Percentiles rank a stretch among this genome's conserved stretches.
Evolutionary conservation across 1,140 invertebrate genomes (phyloP).

Genomic region (Zophobas atratus): DNA sequence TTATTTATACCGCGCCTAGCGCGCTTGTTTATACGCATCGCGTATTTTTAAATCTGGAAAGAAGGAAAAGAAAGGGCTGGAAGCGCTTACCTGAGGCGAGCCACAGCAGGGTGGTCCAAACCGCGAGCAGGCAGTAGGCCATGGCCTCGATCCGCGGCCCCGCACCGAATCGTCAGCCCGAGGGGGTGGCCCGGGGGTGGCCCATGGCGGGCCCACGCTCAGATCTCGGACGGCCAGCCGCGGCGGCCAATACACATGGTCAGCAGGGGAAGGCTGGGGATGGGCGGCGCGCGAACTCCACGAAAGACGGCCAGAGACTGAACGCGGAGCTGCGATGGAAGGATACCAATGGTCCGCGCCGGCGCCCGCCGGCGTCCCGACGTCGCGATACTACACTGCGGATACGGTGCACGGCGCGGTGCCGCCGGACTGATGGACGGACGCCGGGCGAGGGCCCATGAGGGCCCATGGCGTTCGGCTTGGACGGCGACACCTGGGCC

Average conservation of each 20-base stretch:
- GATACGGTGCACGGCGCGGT: conserved; percentile 29
- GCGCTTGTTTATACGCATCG: background rate
- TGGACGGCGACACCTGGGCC: conserved; percentile 25
- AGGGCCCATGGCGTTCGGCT: background rate
- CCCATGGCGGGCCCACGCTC: conserved; percentile 53
- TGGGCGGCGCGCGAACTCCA: conserved; percentile 41
- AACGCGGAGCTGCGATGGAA: conserved; percentile 45
- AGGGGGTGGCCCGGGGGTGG: conserved; percentile 54
- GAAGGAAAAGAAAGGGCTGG: too few species aligned
- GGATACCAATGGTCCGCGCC: conserved; percentile 48
- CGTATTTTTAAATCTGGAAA: conserved; percentile 26
- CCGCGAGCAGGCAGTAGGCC: conserved; percentile 59
- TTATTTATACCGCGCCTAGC: conserved; percentile 45
- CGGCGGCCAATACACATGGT: conserved; percentile 54
- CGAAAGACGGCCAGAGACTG: conserved; percentile 53
- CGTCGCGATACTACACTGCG: conserved; percentile 48
- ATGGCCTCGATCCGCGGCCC: conserved; percentile 59
- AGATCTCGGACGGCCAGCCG: conserved; percentile 34
- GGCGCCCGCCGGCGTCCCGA: conserved; percentile 47
- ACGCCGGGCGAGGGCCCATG: background rate
- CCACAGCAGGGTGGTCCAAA: conserved; percentile 62
- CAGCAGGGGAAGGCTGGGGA: conserved; percentile 47
- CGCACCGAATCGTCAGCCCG: conserved; percentile 58
- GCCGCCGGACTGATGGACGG: background rate
- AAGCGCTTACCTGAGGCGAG: conserved; percentile 58